phyloP scores from a whole-genome alignment of 2,113 vertebrate species.

The Tetrax tetrax region DNA sequence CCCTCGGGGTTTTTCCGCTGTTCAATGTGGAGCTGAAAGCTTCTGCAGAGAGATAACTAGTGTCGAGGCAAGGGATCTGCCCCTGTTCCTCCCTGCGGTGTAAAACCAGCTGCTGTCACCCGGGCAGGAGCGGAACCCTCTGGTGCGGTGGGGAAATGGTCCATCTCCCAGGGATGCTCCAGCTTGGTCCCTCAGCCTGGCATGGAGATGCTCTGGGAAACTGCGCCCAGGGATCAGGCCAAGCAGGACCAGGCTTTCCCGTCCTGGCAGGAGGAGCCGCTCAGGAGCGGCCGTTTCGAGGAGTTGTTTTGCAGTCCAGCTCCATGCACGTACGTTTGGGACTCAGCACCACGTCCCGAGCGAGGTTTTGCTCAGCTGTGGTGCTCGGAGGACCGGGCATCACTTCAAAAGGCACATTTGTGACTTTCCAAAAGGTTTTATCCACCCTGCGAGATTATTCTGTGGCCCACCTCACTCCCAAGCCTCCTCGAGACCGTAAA shows the following conservation, averaged over 20 bases:
- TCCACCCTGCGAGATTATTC: background rate
- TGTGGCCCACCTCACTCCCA: background rate
- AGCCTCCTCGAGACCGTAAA: fast-evolving
- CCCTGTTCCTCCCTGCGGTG: background rate
- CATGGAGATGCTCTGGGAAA: background rate
- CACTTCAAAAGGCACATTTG: background rate
- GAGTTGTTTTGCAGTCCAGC: background rate
- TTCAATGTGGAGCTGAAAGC: fast-evolving
- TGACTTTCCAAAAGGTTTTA: background rate
- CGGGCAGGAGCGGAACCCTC: background rate
- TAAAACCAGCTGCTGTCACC: background rate
- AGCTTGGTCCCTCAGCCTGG: background rate
- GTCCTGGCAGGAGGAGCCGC: background rate
- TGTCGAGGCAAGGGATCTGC: background rate
- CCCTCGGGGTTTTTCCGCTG: fast-evolving
- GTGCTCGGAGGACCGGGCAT: fast-evolving
- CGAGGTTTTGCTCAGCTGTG: background rate
- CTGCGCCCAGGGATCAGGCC: background rate
- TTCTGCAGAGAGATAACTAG: background rate
- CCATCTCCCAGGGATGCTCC: background rate
- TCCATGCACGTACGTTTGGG: fast-evolving
- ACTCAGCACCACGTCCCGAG: fast-evolving
- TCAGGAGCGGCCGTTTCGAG: background rate
- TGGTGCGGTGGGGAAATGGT: fast-evolving
- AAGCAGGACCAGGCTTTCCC: background rate